Conservation (phyloP, 2,797 vertebrate species). For the Parambassis ranga region DNA sequence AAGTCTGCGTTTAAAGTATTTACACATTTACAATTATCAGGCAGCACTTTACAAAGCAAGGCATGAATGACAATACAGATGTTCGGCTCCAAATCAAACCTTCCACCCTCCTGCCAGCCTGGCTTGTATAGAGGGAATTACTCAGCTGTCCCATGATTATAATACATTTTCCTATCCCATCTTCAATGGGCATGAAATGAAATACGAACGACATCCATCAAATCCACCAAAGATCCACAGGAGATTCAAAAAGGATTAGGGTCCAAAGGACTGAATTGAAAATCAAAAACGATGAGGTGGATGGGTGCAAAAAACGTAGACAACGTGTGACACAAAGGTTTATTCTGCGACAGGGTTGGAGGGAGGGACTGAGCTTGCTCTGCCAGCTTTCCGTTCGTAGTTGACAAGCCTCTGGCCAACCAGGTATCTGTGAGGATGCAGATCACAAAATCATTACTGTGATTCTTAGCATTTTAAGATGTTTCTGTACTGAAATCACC, state of each 20-base stretch:
- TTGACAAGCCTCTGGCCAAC: constrained; percentile 98
- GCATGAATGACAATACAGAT: constrained; percentile 66
- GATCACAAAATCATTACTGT: background rate
- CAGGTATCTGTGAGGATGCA: constrained; percentile 86
- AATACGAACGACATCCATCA: constrained; percentile 49
- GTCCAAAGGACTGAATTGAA: constrained; percentile 65
- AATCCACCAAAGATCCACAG: constrained; percentile 63
- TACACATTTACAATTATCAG: constrained; percentile 94
- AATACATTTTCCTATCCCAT: constrained; percentile 42
- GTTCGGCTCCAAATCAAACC: constrained; percentile 56
- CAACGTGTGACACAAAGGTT: constrained; percentile 48
- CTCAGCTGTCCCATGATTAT: constrained; percentile 50
- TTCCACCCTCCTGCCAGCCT: constrained; percentile 20
- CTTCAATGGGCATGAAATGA: constrained; percentile 22
- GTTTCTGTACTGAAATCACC: background rate
- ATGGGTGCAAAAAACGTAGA: constrained; percentile 43
- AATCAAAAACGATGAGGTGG: constrained; percentile 57
- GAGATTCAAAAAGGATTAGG: constrained; percentile 69
- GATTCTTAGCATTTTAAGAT: background rate
- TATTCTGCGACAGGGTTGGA: constrained; percentile 89
- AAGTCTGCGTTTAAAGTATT: constrained; percentile 85
- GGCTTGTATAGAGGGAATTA: constrained; percentile 18
- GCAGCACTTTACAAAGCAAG: constrained; percentile 82
- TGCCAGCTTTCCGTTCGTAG: constrained; percentile 93
- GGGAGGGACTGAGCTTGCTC: constrained; percentile 83